These are phyloP conservation scores for Gallinago solitaria DNA, from an alignment of 2,797 vertebrate genomes.

Conservation along the genomic window DNA sequence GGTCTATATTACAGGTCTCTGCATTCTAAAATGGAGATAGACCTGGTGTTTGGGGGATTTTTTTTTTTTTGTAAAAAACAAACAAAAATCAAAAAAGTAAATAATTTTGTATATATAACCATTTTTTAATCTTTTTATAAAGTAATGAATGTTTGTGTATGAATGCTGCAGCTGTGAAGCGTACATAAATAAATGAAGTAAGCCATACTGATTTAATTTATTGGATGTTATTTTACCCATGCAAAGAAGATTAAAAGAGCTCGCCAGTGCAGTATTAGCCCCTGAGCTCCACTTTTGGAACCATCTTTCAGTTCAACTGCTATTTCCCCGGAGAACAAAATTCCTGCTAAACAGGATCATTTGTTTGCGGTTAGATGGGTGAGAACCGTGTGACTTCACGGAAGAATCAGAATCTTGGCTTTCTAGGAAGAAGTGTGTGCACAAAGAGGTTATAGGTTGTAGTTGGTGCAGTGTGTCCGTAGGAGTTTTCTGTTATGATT, in stretches of 20 bases:
- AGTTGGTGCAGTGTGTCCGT: conserved; percentile 48
- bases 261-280: conserved; percentile 72
- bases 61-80: conserved; percentile 76
- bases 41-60: conserved; percentile 64
- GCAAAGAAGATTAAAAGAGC: conserved; percentile 80
- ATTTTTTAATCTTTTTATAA: conserved; percentile 86
- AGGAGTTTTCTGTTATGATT: conserved; percentile 40
- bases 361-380: conserved; percentile 55
- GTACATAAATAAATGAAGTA: conserved; percentile 85
- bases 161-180: conserved; percentile 84
- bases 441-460: conserved; percentile 44
- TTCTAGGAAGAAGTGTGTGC: conserved; percentile 58
- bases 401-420: conserved; percentile 66
- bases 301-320: conserved; percentile 52
- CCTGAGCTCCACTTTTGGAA: conserved; percentile 71
- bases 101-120: conserved; percentile 88
- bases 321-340: conserved; percentile 54
- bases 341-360: conserved; percentile 41
- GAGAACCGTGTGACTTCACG: conserved; percentile 48
- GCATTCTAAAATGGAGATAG: conserved; percentile 74
- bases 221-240: conserved; percentile 88
- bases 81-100: conserved; percentile 75
- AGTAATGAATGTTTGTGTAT: conserved; percentile 86
- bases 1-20: conserved; percentile 74
- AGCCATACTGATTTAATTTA: conserved; percentile 90